Percentiles rank a stretch among this genome's conserved stretches.
phyloP scores from a whole-genome alignment of 2,888 invertebrate genomes.

The Chrysodeixis includens region DNA sequence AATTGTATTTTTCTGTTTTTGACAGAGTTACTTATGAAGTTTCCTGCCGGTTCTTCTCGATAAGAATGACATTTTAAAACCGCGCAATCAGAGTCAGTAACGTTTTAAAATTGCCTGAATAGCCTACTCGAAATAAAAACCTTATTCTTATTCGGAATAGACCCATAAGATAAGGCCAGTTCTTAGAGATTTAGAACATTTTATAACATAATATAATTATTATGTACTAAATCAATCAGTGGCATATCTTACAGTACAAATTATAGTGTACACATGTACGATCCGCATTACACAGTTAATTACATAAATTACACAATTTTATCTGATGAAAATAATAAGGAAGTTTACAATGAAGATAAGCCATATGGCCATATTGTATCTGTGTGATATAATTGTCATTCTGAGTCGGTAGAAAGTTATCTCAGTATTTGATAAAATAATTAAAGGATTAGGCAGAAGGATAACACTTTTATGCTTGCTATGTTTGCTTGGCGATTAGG shows the following conservation, averaged over 20 bases:
- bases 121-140: too few species aligned
- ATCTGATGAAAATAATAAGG: constrained; percentile 41
- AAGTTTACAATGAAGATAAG: constrained; percentile 39
- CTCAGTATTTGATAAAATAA: not conserved
- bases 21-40: too few species aligned
- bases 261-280: not conserved
- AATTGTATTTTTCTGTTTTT: too few species aligned
- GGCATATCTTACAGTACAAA: not conserved
- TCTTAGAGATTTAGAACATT: too few species aligned
- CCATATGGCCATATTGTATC: not conserved
- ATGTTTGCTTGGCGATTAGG: not conserved
- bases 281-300: constrained; percentile 23
- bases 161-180: too few species aligned
- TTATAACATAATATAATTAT: too few species aligned
- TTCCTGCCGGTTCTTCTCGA: too few species aligned
- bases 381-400: not conserved
- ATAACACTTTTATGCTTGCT: not conserved
- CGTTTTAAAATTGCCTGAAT: too few species aligned
- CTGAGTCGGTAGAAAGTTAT: not conserved
- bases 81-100: too few species aligned
- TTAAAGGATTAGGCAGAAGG: not conserved
- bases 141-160: too few species aligned
- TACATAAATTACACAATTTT: constrained; percentile 17
- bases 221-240: too few species aligned
- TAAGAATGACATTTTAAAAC: too few species aligned